phyloP scores from a whole-genome alignment of 1,140 invertebrate species.

The Heterodera schachtii region DNA sequence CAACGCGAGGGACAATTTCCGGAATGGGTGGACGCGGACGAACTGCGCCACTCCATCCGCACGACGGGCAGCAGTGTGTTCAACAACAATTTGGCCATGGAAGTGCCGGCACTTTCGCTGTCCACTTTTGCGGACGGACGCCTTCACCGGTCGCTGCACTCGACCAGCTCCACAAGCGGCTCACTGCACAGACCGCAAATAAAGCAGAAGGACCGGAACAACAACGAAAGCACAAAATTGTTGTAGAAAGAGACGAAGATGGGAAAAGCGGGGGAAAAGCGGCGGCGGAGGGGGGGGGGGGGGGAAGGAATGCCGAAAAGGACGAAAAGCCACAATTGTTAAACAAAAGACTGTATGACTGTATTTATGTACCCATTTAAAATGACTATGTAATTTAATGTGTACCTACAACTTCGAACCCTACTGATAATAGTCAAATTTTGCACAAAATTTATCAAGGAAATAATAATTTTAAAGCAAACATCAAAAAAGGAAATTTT shows the following conservation, averaged over 20 bases:
- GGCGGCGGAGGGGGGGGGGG: no score
- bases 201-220: constrained; percentile 25
- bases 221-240: constrained; percentile 13
- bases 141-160: constrained; percentile 36
- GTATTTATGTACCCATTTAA: no score
- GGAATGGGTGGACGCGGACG: constrained; percentile 52
- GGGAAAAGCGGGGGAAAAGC: no score
- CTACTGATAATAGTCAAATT: no score
- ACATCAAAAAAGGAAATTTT: no score
- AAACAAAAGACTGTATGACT: no score
- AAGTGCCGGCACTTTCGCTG: constrained; percentile 21
- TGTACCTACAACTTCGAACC: no score
- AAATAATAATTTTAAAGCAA: no score
- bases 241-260: background rate
- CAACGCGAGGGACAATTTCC: constrained; percentile 47
- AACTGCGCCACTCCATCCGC: constrained; percentile 14
- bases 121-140: constrained; percentile 36
- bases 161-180: constrained; percentile 7
- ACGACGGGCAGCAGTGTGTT: constrained; percentile 15
- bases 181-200: constrained; percentile 10
- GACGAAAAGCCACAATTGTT: no score
- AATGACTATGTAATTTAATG: no score
- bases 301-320: no score
- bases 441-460: no score
- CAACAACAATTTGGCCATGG: constrained; percentile 13